phyloP scores from a whole-genome alignment of 2,113 vertebrate genomes.

The Ibidorhyncha struthersii region DNA sequence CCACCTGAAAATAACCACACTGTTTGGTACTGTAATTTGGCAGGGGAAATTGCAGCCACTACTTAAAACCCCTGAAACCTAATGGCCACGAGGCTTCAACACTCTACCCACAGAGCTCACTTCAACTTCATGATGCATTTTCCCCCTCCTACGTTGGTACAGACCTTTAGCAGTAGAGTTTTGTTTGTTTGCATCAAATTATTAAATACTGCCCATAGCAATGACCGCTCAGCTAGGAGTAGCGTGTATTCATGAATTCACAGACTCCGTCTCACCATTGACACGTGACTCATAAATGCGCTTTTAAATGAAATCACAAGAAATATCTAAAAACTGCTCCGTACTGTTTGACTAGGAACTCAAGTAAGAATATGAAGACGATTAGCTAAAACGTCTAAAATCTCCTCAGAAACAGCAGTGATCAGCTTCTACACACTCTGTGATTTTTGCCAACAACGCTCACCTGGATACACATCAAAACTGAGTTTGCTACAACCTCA shows the following conservation, averaged over 20 bases:
- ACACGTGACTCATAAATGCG: neutral
- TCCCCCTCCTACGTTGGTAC: neutral
- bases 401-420: neutral
- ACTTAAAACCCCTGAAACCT: neutral
- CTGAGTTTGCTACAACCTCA: neutral
- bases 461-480: neutral
- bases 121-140: accelerated
- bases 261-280: neutral
- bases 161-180: neutral
- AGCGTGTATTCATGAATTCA: neutral
- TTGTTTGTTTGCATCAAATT: neutral
- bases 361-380: neutral
- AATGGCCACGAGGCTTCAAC: neutral
- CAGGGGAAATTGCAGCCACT: neutral
- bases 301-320: neutral
- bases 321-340: neutral
- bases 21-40: neutral
- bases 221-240: neutral
- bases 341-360: neutral
- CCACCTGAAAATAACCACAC: neutral
- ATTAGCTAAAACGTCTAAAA: neutral
- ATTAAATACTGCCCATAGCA: neutral
- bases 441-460: accelerated
- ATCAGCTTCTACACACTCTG: accelerated
- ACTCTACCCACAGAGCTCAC: neutral